phyloP scores from a whole-genome alignment of 2,888 invertebrate genomes.

The Nemotelus nigrinus region DNA sequence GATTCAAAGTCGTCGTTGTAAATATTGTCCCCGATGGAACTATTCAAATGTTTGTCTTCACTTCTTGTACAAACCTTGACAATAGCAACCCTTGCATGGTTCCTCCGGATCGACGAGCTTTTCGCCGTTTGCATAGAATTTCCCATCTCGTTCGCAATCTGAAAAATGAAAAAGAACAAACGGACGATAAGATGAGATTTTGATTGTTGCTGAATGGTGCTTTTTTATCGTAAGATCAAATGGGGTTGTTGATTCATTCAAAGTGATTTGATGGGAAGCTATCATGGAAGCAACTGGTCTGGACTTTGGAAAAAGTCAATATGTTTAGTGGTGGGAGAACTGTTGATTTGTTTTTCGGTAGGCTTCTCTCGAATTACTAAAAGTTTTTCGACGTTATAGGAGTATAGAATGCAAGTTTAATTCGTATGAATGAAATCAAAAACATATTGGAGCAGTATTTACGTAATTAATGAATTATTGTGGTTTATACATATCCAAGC shows the following conservation, averaged over 20 bases:
- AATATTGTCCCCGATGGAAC: not conserved
- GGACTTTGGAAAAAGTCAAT: too few relatives aligned
- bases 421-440: too few relatives aligned
- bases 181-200: not conserved
- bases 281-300: not conserved
- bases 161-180: constrained; percentile 56
- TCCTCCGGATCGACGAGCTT: constrained; percentile 76
- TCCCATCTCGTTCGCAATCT: constrained; percentile 82
- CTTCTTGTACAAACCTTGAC: constrained; percentile 67
- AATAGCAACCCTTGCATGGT: constrained; percentile 83
- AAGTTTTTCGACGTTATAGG: too few relatives aligned
- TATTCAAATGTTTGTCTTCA: constrained; percentile 30
- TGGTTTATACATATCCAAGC: too few relatives aligned
- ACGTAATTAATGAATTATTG: too few relatives aligned
- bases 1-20: not conserved
- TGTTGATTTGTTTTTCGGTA: too few relatives aligned
- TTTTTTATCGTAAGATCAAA: too few relatives aligned
- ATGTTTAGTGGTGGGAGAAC: too few relatives aligned
- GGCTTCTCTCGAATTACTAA: too few relatives aligned
- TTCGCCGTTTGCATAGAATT: constrained; percentile 79
- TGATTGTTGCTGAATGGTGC: not conserved
- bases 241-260: not conserved
- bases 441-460: too few relatives aligned
- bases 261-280: not conserved
- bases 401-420: too few relatives aligned